phyloP scores from a whole-genome alignment of 2,888 invertebrate genomes.

The Ophion costatus region DNA sequence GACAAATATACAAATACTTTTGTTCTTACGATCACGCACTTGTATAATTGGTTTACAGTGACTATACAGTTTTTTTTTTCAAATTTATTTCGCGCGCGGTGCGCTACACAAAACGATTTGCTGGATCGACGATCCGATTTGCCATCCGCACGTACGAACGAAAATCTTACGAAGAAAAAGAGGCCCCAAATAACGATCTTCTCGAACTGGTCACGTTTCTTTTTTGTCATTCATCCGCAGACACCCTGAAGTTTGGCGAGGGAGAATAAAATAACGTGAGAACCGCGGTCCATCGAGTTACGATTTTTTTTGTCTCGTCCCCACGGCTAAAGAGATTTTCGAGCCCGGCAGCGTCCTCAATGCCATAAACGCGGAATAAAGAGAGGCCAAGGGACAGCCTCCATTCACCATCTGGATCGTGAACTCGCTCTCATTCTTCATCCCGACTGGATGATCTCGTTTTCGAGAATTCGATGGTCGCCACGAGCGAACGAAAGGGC shows the following conservation, averaged over 20 bases:
- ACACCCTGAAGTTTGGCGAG: not conserved
- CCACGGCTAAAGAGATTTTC: slow-evolving; percentile 24
- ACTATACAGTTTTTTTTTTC: too few relatives aligned
- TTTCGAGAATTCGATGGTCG: slow-evolving; percentile 43
- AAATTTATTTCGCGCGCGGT: too few relatives aligned
- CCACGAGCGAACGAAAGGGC: not conserved
- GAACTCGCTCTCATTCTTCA: slow-evolving; percentile 42
- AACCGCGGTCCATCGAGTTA: not conserved
- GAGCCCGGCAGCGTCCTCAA: slow-evolving; percentile 6
- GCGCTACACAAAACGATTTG: too few relatives aligned
- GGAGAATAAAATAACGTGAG: slow-evolving; percentile 8
- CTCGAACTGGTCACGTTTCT: not conserved
- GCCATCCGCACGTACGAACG: too few relatives aligned
- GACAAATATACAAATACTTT: too few relatives aligned
- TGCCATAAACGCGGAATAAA: slow-evolving; percentile 33
- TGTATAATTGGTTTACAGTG: too few relatives aligned
- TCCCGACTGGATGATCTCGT: slow-evolving; percentile 52
- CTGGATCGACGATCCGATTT: too few relatives aligned
- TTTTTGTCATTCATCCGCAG: not conserved
- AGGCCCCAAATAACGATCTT: too few relatives aligned
- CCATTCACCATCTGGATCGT: slow-evolving; percentile 40
- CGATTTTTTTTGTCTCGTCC: not conserved
- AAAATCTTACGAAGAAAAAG: too few relatives aligned
- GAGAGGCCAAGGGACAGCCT: slow-evolving; percentile 10
- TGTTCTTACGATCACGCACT: too few relatives aligned